phyloP scores from a whole-genome alignment of 2,888 invertebrate genomes.

The Eulithis prunata region DNA sequence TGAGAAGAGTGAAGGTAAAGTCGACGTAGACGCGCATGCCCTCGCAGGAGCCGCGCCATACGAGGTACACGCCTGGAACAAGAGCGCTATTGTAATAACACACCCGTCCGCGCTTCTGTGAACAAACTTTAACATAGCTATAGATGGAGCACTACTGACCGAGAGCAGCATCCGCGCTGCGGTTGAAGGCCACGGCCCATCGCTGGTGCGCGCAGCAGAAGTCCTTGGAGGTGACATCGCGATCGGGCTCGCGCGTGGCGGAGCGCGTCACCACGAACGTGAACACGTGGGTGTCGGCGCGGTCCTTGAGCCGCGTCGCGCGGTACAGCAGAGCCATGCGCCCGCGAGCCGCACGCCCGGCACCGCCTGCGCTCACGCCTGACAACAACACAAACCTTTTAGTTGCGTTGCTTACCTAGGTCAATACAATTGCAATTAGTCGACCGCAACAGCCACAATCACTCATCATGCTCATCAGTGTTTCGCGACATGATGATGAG shows the following conservation, averaged over 20 bases:
- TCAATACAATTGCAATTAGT: background rate
- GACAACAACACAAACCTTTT: constrained; percentile 35
- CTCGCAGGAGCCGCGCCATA: constrained; percentile 90
- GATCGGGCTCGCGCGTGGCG: constrained; percentile 90
- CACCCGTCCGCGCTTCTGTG: background rate
- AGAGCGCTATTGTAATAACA: background rate
- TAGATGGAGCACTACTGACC: constrained; percentile 58
- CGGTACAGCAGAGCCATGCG: constrained; percentile 92
- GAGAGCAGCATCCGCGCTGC: constrained; percentile 87
- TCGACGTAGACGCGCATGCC: constrained; percentile 91
- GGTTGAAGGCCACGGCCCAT: constrained; percentile 92
- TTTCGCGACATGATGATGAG: too few species aligned
- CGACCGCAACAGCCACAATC: too few species aligned
- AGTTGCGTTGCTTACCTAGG: background rate
- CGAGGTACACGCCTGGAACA: constrained; percentile 89
- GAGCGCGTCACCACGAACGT: constrained; percentile 92
- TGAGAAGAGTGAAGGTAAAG: constrained; percentile 91
- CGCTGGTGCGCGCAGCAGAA: constrained; percentile 92
- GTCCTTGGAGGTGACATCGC: constrained; percentile 92
- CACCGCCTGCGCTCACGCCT: constrained; percentile 71
- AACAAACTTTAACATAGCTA: background rate
- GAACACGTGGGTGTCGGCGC: constrained; percentile 92
- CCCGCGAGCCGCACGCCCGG: constrained; percentile 77
- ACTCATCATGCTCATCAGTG: too few species aligned
- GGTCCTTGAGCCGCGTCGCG: constrained; percentile 92